phyloP scores from a whole-genome alignment of 2,113 vertebrate species.

The Austrofundulus limnaeus region DNA sequence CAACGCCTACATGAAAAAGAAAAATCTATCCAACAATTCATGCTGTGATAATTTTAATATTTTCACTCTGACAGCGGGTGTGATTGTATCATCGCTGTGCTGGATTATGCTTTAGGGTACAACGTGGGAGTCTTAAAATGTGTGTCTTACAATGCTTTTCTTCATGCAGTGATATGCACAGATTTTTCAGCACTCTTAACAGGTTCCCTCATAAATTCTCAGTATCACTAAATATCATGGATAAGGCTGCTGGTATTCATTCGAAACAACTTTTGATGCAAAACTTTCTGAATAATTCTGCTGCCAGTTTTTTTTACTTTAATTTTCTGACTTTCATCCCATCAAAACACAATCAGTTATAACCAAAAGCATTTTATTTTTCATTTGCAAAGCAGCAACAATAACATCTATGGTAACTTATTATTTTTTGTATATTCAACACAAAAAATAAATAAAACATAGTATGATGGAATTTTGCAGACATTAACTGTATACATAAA shows the following conservation, averaged over 20 bases:
- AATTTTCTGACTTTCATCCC: too few species aligned
- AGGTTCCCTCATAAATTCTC: slow-evolving; percentile 19
- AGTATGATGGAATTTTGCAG: too few species aligned
- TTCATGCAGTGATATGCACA: slow-evolving; percentile 7
- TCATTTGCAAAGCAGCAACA: too few species aligned
- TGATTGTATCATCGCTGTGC: slow-evolving; percentile 32
- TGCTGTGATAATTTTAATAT: slow-evolving; percentile 5
- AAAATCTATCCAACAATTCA: slow-evolving; percentile 8
- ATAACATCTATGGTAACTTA: too few species aligned
- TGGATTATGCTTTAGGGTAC: slow-evolving; percentile 16
- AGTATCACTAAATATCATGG: slow-evolving; percentile 16
- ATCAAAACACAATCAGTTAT: too few species aligned
- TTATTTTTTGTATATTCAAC: too few species aligned
- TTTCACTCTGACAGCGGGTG: background rate
- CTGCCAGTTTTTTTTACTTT: too few species aligned
- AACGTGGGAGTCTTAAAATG: slow-evolving; percentile 37
- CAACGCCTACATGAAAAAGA: slow-evolving; percentile 19
- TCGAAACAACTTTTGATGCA: background rate
- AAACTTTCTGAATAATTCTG: too few species aligned
- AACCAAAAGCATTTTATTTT: too few species aligned
- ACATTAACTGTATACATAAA: too few species aligned
- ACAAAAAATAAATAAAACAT: too few species aligned
- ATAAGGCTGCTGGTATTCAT: slow-evolving; percentile 13
- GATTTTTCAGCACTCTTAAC: slow-evolving; percentile 24
- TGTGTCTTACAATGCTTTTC: slow-evolving; percentile 2